Base-by-base conservation (phyloP, 1,140 invertebrate genomes). In the Zaprionus capensis region DNA sequence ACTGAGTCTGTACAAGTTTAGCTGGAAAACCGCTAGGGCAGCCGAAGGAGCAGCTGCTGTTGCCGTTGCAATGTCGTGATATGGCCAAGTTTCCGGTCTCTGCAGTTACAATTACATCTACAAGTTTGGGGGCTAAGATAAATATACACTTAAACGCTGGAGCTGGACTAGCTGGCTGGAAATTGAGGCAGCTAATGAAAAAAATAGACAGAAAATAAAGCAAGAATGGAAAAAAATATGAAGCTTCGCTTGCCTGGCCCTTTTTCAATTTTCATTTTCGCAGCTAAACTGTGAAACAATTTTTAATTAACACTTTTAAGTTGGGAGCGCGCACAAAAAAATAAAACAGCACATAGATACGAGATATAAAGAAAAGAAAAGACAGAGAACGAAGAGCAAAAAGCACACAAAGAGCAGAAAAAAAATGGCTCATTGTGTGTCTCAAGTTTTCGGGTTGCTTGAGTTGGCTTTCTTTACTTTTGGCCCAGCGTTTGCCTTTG, bases 251-350 rank as follows among this genome's bases (percentile, higher is more conserved):
- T 84, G 55, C 68, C 59, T 70, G 72, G 76, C 80, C 84, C 84
- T 81, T 88, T 91, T 91, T 85, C 88, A 91, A 88, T 91, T 91
- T 90, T 91, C 88, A 88, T 91, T 91, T 91, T 91, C 88, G 81
- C 88, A 91, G 88, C 88, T 91, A 91, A 91, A 91, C 88, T 91
- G 88, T 91, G 88, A 91, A 91, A 91, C 88, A 91, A 91, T 91
- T 91, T 91, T 91, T 91, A 91, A 91, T 91, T 91, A 91, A 91
- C 88, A 91, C 88, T 91, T 91, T 91, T 86, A 84, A 91, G 88
- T 88, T 91, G 75, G 71, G 65, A 65, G 67, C 77, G 67, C 81
- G 65, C 59, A 74, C 44, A 74, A 63, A 58, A 46, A 70, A 22
- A 64, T 36, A 44, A 31, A 68, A 74, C 59, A 57, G 49, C 62